Evolutionary conservation across 2,113 vertebrate species (phyloP).

Genomic region (Percopsis transmontana): DNA sequence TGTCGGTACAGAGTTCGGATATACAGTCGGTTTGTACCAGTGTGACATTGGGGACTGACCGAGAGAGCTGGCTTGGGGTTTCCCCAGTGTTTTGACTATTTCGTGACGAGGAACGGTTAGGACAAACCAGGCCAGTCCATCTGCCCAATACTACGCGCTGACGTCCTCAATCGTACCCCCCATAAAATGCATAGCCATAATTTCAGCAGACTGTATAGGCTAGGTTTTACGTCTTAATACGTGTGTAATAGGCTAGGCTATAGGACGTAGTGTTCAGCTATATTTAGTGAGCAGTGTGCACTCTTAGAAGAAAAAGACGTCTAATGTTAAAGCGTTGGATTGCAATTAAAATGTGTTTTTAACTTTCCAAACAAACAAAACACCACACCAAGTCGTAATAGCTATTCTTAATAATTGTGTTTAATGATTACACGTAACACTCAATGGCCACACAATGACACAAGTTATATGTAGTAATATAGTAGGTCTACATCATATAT

Average conservation of each 20-base stretch:
- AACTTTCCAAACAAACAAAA: neutral
- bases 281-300: conserved; percentile 19
- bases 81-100: conserved; percentile 21
- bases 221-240: conserved; percentile 50
- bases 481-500: too few species aligned
- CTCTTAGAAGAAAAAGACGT: too few species aligned
- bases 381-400: neutral
- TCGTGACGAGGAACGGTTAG: conserved; percentile 11
- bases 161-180: conserved; percentile 15
- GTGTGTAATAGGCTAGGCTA: conserved; percentile 18
- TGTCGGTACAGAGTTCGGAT: too few species aligned
- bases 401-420: too few species aligned
- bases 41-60: conserved; percentile 2
- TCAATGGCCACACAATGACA: too few species aligned
- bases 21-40: neutral
- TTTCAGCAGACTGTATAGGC: conserved; percentile 23
- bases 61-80: neutral
- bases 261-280: conserved; percentile 13
- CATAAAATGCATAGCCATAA: conserved; percentile 27
- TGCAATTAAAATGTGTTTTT: neutral
- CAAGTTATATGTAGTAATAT: too few species aligned
- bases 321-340: conserved; percentile 30
- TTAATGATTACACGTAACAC: too few species aligned
- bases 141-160: conserved; percentile 18
- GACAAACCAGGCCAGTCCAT: neutral